Evolutionary conservation across 92 coral and sea anemone species (phyloP).

Genomic region (Bergia sp.): DNA sequence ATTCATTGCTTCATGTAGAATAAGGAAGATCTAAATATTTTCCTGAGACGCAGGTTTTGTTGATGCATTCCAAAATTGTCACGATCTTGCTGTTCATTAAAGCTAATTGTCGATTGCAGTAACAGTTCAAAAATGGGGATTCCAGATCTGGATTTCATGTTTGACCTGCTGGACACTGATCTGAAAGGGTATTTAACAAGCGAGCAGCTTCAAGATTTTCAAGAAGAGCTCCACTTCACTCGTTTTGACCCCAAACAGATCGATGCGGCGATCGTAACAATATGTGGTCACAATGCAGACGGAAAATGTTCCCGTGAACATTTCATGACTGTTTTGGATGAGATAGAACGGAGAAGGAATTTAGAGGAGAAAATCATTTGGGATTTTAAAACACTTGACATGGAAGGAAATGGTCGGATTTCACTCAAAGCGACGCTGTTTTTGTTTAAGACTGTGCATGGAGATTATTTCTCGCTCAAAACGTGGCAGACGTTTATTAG

Average conservation of each 20-base stretch:
- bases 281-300: conserved; percentile 86
- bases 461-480: conserved; percentile 81
- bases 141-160: conserved; percentile 91
- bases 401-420: conserved; percentile 83
- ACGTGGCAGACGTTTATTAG: conserved; percentile 85
- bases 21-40: not conserved
- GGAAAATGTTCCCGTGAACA: conserved; percentile 85
- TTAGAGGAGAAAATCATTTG: conserved; percentile 91
- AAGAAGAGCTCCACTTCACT: conserved; percentile 72
- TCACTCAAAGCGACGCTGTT: conserved; percentile 86
- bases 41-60: not conserved
- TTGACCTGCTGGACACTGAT: conserved; percentile 87
- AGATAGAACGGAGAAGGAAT: conserved; percentile 83
- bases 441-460: conserved; percentile 91
- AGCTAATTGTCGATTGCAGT: conserved; percentile 1
- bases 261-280: conserved; percentile 77
- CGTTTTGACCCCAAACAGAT: conserved; percentile 83
- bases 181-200: conserved; percentile 77
- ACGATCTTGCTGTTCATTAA: not conserved
- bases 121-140: conserved; percentile 79
- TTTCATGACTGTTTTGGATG: conserved; percentile 76
- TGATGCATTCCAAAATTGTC: conserved; percentile 32
- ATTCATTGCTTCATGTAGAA: not conserved
- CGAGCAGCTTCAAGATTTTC: conserved; percentile 84
- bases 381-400: conserved; percentile 93